These are phyloP conservation scores for Podilymbus podiceps DNA, from an alignment of 2,113 vertebrate genomes.

Conservation along the genomic window DNA sequence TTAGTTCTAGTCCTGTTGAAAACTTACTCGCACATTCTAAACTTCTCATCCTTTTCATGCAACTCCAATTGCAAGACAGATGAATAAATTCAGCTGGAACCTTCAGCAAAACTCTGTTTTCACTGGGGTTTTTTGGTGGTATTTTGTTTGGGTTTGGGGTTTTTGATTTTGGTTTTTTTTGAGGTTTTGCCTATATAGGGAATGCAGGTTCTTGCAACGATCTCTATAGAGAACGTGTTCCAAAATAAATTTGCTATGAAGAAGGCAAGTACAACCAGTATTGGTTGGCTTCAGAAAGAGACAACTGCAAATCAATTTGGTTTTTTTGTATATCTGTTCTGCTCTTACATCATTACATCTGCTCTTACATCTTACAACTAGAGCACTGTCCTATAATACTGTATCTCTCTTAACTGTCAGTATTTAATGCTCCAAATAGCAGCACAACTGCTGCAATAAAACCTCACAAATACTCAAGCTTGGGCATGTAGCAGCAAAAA, in stretches of 20 bases:
- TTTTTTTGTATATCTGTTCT: not conserved
- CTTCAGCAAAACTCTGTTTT: not conserved
- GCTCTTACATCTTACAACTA: not conserved
- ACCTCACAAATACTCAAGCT: not conserved
- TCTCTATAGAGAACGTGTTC: not conserved
- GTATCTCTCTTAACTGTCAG: not conserved
- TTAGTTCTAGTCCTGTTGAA: not conserved
- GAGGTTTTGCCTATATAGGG: not conserved
- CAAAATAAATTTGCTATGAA: not conserved
- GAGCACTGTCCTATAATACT: not conserved
- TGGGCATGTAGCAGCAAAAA: not conserved
- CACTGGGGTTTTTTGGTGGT: not conserved
- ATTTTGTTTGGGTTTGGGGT: no score
- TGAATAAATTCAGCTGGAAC: not conserved
- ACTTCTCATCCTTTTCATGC: not conserved
- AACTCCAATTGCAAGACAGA: not conserved
- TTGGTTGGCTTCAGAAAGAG: not conserved
- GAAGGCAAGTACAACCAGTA: not conserved
- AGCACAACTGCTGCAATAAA: not conserved
- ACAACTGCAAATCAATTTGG: not conserved
- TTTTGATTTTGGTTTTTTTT: not conserved
- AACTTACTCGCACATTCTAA: rapidly evolving
- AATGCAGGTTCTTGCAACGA: not conserved
- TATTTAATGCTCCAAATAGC: not conserved
- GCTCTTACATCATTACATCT: not conserved